Percentiles rank a stretch among this genome's conserved stretches.
Conservation (phyloP, 2,888 invertebrate genomes). For the Zaprionus obscuricornis region DNA sequence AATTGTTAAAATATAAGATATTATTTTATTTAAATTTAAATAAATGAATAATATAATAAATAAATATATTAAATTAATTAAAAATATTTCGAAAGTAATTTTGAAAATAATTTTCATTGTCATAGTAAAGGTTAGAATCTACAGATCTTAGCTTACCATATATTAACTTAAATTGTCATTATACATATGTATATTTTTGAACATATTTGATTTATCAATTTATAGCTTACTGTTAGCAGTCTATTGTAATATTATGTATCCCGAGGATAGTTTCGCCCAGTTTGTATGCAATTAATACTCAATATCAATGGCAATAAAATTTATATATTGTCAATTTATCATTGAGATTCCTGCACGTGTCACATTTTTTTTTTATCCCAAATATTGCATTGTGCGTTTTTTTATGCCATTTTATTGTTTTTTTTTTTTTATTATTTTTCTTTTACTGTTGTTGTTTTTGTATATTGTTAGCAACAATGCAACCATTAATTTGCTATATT, state of each 20-base stretch:
- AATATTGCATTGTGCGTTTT: slow-evolving; percentile 30
- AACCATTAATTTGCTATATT: slow-evolving; percentile 73
- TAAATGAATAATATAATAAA: no score
- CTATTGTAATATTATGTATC: not conserved
- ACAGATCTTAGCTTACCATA: no score
- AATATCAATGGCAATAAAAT: slow-evolving; percentile 68
- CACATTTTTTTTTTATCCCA: slow-evolving; percentile 43
- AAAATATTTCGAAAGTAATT: no score
- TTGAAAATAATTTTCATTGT: no score
- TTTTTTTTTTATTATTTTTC: slow-evolving; percentile 9
- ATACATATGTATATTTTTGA: no score
- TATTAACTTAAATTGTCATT: no score
- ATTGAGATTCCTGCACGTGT: slow-evolving; percentile 67
- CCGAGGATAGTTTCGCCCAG: not conserved
- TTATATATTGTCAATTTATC: slow-evolving; percentile 63
- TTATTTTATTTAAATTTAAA: no score
- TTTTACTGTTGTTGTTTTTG: slow-evolving; percentile 9
- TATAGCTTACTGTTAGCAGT: not conserved
- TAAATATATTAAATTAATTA: no score
- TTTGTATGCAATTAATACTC: slow-evolving; percentile 64
- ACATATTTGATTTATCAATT: not conserved
- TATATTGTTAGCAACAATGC: slow-evolving; percentile 46
- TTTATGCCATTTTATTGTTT: slow-evolving; percentile 5
- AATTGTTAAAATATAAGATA: no score
- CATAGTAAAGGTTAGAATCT: no score